These are phyloP conservation scores for Lemur catta DNA, from an alignment of 2,797 vertebrate genomes.

Conservation along the genomic window DNA sequence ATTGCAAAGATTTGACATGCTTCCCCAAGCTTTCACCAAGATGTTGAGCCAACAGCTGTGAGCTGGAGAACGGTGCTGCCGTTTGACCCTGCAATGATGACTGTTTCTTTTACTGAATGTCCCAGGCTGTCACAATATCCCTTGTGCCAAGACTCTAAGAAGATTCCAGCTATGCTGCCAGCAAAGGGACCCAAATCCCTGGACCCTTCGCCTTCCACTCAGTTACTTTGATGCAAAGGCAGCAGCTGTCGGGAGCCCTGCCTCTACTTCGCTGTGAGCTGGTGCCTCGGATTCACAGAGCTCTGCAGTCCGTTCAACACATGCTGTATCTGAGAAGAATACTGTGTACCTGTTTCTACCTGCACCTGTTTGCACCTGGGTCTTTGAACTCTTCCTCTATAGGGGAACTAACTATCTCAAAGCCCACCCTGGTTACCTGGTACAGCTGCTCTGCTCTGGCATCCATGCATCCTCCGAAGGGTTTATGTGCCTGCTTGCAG, in stretches of 20 bases:
- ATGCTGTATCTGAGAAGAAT: neutral
- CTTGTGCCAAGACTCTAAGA: neutral
- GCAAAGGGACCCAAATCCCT: neutral
- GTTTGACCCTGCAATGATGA: fast-evolving
- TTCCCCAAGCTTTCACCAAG: neutral
- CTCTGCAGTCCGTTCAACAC: neutral
- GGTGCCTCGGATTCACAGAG: neutral
- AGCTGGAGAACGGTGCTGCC: neutral
- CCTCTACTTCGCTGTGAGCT: neutral
- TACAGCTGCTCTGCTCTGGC: neutral
- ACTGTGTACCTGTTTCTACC: neutral
- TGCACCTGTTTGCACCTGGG: neutral
- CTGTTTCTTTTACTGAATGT: neutral
- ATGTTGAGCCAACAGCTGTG: neutral
- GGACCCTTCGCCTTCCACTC: neutral
- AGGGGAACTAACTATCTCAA: neutral
- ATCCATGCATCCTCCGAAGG: neutral
- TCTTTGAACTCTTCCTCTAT: neutral
- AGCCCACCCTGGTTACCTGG: fast-evolving
- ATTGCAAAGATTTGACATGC: neutral
- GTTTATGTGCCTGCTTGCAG: neutral
- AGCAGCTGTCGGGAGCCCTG: neutral
- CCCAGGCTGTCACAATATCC: neutral
- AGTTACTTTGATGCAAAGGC: neutral
- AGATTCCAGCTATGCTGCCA: neutral